These are phyloP conservation scores for Tychaedon coryphoeus DNA, from an alignment of 2,113 vertebrate species.

Conservation along the genomic window DNA sequence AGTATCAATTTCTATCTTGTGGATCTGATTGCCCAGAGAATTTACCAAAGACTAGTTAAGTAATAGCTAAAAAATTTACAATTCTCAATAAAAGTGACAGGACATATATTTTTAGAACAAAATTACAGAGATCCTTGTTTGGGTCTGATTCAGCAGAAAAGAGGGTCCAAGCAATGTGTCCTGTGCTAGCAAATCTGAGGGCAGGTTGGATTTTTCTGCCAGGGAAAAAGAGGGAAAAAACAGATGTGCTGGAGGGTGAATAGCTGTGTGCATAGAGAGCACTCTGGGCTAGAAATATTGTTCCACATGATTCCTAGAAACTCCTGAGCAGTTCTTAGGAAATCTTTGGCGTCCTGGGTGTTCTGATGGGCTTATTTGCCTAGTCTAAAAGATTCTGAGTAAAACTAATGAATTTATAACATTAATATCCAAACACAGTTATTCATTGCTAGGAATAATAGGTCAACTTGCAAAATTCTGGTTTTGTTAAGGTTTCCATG, in stretches of 20 bases:
- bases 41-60: not conserved
- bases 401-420: not conserved
- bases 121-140: not conserved
- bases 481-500: not conserved
- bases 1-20: not conserved
- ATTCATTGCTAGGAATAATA: not conserved
- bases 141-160: not conserved
- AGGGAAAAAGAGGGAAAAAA: not conserved
- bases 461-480: not conserved
- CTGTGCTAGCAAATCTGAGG: not conserved
- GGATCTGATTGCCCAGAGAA: not conserved
- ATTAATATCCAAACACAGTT: not conserved
- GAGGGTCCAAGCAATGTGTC: not conserved
- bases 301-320: not conserved
- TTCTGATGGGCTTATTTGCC: not conserved
- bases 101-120: not conserved
- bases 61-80: not conserved
- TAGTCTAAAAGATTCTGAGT: not conserved
- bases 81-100: not conserved
- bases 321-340: not conserved
- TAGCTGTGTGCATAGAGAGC: not conserved
- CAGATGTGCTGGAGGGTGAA: not conserved
- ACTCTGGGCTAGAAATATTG: not conserved
- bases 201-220: not conserved
- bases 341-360: not conserved